Conservation (phyloP, 2,797 vertebrate genomes). For the Carduelis carduelis region DNA sequence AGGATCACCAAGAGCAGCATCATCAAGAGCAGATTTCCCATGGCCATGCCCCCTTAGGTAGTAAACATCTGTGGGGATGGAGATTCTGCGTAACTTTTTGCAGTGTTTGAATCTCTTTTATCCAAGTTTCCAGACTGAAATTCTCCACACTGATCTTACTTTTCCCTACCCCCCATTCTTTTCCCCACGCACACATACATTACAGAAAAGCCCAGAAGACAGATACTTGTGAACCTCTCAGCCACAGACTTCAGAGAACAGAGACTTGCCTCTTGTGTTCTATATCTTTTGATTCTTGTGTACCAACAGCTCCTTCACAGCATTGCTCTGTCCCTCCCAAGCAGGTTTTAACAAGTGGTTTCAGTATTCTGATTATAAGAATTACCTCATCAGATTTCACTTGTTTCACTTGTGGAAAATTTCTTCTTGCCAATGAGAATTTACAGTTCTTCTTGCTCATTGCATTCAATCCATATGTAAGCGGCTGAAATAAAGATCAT, state of each 20-base stretch:
- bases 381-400: neutral
- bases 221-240: neutral
- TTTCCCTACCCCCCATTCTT: neutral
- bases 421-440: neutral
- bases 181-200: fast-evolving
- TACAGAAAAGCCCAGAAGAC: neutral
- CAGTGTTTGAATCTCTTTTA: neutral
- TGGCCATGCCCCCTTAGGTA: neutral
- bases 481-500: neutral
- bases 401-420: neutral
- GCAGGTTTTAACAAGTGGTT: neutral
- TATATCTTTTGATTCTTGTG: neutral
- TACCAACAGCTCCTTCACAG: neutral
- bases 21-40: neutral
- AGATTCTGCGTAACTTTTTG: neutral
- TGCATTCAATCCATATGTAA: neutral
- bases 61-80: neutral
- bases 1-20: neutral
- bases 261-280: neutral
- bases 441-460: neutral
- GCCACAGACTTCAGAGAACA: neutral
- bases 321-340: neutral
- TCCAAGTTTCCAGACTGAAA: neutral
- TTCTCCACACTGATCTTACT: neutral
- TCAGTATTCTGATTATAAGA: neutral